A percentile compares a stretch with the other conserved stretches of the same genome.
Evolutionary conservation across 1,140 invertebrate species (phyloP).

Genomic region (Whitmania pigra): DNA sequence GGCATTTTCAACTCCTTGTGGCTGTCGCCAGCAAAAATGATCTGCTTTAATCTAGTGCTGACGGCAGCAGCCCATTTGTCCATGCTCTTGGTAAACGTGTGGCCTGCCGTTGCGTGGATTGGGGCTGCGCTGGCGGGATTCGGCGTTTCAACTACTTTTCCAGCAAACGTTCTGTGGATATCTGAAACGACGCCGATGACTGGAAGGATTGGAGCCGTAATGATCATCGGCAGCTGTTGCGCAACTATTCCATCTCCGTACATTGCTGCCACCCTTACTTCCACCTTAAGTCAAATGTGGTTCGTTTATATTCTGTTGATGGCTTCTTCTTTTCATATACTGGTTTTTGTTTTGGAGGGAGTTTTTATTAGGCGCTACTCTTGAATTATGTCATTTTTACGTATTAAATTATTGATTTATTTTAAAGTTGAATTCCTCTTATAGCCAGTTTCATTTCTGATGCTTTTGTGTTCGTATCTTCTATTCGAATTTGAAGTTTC

Average conservation of each 20-base stretch:
- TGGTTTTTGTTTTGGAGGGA: not conserved
- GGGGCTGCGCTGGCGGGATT: not conserved
- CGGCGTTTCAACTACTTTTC: constrained; percentile 16
- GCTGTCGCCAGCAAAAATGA: not conserved
- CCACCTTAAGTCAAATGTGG: not conserved
- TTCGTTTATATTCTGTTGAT: constrained; percentile 7
- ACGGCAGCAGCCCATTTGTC: not conserved
- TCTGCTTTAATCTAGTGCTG: constrained; percentile 5
- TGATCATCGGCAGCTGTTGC: constrained; percentile 3
- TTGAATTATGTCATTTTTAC: not conserved
- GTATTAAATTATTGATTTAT: not conserved
- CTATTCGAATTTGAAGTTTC: no score
- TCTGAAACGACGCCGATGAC: constrained; percentile 1
- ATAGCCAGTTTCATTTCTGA: not conserved
- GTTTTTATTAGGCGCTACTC: not conserved
- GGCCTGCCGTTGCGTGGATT: not conserved
- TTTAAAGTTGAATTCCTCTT: not conserved
- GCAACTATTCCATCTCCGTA: constrained; percentile 6
- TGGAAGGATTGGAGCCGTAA: constrained; percentile 2
- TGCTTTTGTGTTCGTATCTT: no score
- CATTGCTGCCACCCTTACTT: not conserved
- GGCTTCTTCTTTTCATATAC: not conserved
- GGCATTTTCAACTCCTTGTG: not conserved
- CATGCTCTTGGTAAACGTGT: not conserved
- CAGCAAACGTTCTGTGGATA: constrained; percentile 13